phyloP scores from a whole-genome alignment of 2,113 vertebrate genomes.

The Indicator maculatus region DNA sequence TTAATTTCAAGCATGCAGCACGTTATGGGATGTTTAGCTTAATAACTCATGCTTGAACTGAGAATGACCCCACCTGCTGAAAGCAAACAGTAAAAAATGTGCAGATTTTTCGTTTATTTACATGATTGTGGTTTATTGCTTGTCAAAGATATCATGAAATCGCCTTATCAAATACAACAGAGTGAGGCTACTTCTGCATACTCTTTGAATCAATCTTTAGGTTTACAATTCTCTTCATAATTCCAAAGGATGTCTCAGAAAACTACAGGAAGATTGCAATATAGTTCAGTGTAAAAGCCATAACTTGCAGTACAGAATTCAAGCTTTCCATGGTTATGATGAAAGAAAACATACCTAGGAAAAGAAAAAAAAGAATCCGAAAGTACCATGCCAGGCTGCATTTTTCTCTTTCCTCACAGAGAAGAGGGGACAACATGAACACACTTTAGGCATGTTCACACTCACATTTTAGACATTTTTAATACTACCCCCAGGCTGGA shows the following conservation, averaged over 20 bases:
- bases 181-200: neutral
- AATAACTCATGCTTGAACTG: neutral
- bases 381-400: neutral
- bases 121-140: neutral
- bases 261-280: neutral
- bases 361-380: neutral
- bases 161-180: neutral
- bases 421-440: neutral
- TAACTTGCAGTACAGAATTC: neutral
- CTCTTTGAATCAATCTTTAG: neutral
- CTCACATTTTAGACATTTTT: constrained; percentile 1
- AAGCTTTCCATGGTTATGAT: neutral
- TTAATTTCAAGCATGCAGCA: neutral
- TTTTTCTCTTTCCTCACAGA: neutral
- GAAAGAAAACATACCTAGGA: neutral
- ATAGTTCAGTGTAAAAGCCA: neutral
- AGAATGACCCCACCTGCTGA: neutral
- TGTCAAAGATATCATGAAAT: neutral
- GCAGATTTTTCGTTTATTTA: neutral
- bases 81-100: neutral
- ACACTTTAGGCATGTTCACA: neutral
- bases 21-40: neutral
- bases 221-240: neutral
- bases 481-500: neutral
- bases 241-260: neutral